Evolutionary conservation across 2,113 vertebrate species (phyloP).

Genomic region (Fukomys damarensis): DNA sequence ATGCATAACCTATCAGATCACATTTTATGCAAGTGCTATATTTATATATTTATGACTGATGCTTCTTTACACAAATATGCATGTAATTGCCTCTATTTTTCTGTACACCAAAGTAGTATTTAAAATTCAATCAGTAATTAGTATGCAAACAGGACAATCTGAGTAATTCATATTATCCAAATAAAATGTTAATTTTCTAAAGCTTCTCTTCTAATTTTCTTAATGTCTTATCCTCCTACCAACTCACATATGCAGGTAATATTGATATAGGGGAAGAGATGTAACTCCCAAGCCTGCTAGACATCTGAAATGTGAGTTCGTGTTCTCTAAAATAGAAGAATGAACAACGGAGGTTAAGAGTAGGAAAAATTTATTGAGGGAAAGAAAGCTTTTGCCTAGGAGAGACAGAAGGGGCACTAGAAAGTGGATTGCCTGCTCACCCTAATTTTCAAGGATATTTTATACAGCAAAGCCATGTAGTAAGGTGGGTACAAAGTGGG

Average conservation of each 20-base stretch:
- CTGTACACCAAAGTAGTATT: background rate
- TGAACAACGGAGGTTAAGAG: too few relatives aligned
- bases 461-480: too few relatives aligned
- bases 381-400: too few relatives aligned
- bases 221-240: background rate
- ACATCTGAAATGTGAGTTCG: too few relatives aligned
- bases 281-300: too few relatives aligned
- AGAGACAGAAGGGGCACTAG: too few relatives aligned
- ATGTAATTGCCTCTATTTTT: constrained; percentile 11
- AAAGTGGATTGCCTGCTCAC: too few relatives aligned
- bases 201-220: background rate
- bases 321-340: too few relatives aligned
- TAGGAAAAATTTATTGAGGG: too few relatives aligned
- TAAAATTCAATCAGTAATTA: constrained; percentile 18
- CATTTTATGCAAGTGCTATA: background rate
- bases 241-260: background rate
- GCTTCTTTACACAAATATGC: constrained; percentile 20
- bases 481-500: too few relatives aligned
- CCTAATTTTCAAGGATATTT: too few relatives aligned
- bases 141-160: background rate
- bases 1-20: background rate
- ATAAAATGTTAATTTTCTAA: constrained; percentile 69
- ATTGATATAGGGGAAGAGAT: too few relatives aligned
- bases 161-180: constrained; percentile 45
- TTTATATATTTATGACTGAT: background rate